phyloP scores from a whole-genome alignment of 2,888 invertebrate species.

The Sympetrum striolatum region DNA sequence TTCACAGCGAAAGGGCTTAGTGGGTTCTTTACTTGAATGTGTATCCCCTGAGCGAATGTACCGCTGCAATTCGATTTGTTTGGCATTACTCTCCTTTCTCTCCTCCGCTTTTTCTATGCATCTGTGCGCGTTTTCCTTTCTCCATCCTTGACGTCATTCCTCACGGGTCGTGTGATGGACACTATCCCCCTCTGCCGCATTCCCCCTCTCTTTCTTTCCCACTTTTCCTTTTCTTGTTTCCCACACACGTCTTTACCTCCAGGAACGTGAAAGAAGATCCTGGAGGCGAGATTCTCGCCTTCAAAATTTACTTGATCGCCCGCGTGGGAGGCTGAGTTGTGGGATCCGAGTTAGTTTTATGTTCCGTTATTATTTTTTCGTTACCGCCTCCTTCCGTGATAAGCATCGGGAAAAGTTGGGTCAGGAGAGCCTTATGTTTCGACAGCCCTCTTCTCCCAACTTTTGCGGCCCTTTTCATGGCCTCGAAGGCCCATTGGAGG shows the following conservation, averaged over 20 bases:
- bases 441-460: neutral
- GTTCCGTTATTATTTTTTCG: neutral
- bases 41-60: neutral
- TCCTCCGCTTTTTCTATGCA: neutral
- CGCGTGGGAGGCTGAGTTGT: neutral
- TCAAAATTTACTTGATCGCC: conserved; percentile 2
- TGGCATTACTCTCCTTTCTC: neutral
- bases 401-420: neutral
- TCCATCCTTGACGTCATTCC: neutral
- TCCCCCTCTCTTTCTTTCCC: neutral
- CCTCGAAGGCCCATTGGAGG: neutral
- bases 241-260: neutral
- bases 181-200: neutral
- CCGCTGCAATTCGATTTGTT: neutral
- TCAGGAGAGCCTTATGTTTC: neutral
- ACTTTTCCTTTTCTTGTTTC: neutral
- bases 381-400: neutral
- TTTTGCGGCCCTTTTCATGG: neutral
- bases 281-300: neutral
- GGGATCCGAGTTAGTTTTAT: neutral
- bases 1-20: no score
- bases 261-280: neutral
- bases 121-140: neutral
- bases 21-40: no score
- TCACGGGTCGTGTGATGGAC: neutral